Base-by-base conservation (phyloP, 1,140 invertebrate genomes). In the Drosophila rhopaloa region DNA sequence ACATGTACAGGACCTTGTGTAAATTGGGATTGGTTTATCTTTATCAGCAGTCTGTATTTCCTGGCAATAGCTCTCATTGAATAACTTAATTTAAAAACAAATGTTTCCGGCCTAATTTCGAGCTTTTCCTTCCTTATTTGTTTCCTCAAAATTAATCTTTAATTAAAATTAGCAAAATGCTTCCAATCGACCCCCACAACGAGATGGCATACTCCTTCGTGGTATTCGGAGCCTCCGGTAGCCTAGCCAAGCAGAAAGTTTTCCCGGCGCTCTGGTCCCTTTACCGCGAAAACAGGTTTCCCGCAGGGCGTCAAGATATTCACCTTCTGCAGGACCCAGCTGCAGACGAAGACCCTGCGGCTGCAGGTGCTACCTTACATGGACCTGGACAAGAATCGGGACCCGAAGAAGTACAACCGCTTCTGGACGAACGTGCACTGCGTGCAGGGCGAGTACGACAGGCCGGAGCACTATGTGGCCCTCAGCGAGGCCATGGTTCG, bases 221-320 rank as follows among this genome's bases (percentile, higher is more conserved):
- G 10, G 70, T 89, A 6, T 62, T 89, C 24, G 84, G 84, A 1
- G 84, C 84, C 4, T 85, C 84, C 1, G 84, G 84, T 10, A 38
- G 1, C 0, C 7, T 89, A 14, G 48, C 74, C 9, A 50, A 50
- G 10, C 59, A 54, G 44, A 81, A 59, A 50, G 27, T 89, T 1
- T 79, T 89, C 27, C 84, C 84, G 1, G 68, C 77, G 5, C 62
- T 89, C 2, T 89, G 85, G 85, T 24, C 48, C 5, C 70, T 89
- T 5, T 89, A 73, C 67, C 74, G 77, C 8, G 80, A 89, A 0
- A 68, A 90, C 51, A 72, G 61, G 0, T 40, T 40, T 89, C 40
- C 84, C 84, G 2, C 85, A 70, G 24, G 56, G 44, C n/a, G 72
- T 57, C 1, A 66, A 70, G 11, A 89, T 89, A 7, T 81, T 79